A percentile compares a stretch with the other conserved stretches of the same genome.
Conservation (phyloP, 2,113 vertebrate species). For the Gambusia affinis region DNA sequence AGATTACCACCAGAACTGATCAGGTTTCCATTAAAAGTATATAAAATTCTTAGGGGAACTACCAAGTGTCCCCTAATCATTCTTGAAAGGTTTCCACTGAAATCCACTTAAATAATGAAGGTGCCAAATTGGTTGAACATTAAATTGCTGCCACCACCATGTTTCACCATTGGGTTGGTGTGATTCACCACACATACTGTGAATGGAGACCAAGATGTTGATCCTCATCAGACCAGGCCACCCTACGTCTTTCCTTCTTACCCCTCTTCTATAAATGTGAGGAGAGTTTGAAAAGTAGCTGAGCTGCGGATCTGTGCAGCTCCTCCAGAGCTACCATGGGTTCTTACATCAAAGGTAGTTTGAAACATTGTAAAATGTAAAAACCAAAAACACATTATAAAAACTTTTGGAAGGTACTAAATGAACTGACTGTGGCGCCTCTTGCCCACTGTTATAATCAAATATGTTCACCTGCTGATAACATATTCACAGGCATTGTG, state of each 20-base stretch:
- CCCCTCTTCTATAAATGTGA: too few relatives aligned
- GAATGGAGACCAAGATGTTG: neutral
- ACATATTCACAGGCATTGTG: neutral
- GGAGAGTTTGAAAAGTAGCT: too few relatives aligned
- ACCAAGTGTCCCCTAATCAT: too few relatives aligned
- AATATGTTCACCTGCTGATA: neutral
- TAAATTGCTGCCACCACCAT: neutral
- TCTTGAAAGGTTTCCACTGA: neutral
- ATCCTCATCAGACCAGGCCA: neutral
- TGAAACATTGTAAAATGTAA: neutral
- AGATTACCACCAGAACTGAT: too few relatives aligned
- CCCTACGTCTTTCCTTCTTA: too few relatives aligned
- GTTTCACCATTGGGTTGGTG: neutral
- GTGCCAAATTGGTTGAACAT: neutral
- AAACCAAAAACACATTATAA: neutral
- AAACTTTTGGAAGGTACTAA: neutral
- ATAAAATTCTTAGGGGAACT: too few relatives aligned
- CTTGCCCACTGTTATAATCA: neutral
- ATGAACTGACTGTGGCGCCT: neutral
- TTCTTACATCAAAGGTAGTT: neutral
- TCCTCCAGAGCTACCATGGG: neutral
- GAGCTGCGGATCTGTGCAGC: too few relatives aligned
- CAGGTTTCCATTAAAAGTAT: too few relatives aligned
- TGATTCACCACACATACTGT: neutral
- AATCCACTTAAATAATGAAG: neutral